phyloP scores from a whole-genome alignment of 2,888 invertebrate species.

The Acleris sparsana region DNA sequence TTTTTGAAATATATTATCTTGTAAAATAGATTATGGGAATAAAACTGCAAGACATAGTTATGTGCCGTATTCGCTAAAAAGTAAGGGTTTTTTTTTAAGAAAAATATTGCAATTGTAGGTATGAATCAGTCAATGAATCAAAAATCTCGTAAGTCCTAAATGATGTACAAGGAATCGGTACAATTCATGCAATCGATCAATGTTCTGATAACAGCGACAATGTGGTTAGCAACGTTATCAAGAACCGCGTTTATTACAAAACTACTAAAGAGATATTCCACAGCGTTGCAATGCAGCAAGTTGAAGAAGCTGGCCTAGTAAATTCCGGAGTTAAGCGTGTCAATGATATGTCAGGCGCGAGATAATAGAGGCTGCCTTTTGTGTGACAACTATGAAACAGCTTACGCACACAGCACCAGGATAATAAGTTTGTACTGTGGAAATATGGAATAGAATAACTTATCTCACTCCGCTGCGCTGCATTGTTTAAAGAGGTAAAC shows the following conservation, averaged over 20 bases:
- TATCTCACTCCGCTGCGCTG: slow-evolving; percentile 38
- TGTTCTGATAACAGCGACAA: slow-evolving; percentile 19
- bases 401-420: slow-evolving; percentile 50
- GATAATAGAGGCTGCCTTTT: slow-evolving; percentile 65
- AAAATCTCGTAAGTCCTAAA: too few relatives aligned
- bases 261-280: neutral
- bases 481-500: slow-evolving; percentile 28
- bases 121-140: too few relatives aligned
- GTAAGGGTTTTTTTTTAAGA: too few relatives aligned
- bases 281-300: slow-evolving; percentile 38
- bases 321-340: slow-evolving; percentile 55
- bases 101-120: too few relatives aligned
- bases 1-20: neutral
- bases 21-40: too few relatives aligned
- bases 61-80: too few relatives aligned
- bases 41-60: too few relatives aligned
- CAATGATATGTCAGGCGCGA: slow-evolving; percentile 60
- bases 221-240: slow-evolving; percentile 5
- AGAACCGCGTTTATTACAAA: slow-evolving; percentile 3
- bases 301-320: slow-evolving; percentile 47
- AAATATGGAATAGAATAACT: slow-evolving; percentile 56
- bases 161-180: neutral
- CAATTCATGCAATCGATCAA: slow-evolving; percentile 25
- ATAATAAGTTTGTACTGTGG: slow-evolving; percentile 62
- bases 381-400: slow-evolving; percentile 52